phyloP scores from a whole-genome alignment of 2,888 invertebrate genomes.

The Cantharis flavilabris region DNA sequence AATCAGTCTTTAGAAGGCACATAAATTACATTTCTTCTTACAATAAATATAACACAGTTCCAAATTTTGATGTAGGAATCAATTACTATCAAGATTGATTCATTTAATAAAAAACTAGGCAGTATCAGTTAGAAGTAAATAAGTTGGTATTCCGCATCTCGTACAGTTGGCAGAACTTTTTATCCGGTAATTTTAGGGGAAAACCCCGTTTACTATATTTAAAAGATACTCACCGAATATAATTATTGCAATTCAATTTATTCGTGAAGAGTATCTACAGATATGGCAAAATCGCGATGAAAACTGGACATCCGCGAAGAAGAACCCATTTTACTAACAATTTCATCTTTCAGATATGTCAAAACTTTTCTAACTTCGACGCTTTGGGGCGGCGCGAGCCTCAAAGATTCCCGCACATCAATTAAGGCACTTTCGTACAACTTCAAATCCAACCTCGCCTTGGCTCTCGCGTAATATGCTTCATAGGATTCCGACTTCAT shows the following conservation, averaged over 20 bases:
- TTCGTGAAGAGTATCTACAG: slow-evolving; percentile 53
- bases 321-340: slow-evolving; percentile 59
- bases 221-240: background rate
- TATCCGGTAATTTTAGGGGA: background rate
- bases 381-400: slow-evolving; percentile 73
- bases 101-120: background rate
- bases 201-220: background rate
- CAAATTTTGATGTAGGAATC: background rate
- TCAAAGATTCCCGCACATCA: slow-evolving; percentile 81
- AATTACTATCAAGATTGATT: background rate
- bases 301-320: slow-evolving; percentile 40
- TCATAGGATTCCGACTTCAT: slow-evolving; percentile 88
- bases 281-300: slow-evolving; percentile 49
- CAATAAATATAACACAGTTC: background rate
- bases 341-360: slow-evolving; percentile 76
- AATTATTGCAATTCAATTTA: slow-evolving; percentile 27
- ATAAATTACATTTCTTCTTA: slow-evolving; percentile 18
- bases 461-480: slow-evolving; percentile 88
- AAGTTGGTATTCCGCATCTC: background rate
- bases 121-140: background rate
- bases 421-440: slow-evolving; percentile 74
- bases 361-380: slow-evolving; percentile 74
- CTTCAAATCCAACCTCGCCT: slow-evolving; percentile 80
- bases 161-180: slow-evolving; percentile 3
- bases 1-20: slow-evolving; percentile 29